Conservation (phyloP, 1,140 invertebrate species). For the Episyrphus balteatus region DNA sequence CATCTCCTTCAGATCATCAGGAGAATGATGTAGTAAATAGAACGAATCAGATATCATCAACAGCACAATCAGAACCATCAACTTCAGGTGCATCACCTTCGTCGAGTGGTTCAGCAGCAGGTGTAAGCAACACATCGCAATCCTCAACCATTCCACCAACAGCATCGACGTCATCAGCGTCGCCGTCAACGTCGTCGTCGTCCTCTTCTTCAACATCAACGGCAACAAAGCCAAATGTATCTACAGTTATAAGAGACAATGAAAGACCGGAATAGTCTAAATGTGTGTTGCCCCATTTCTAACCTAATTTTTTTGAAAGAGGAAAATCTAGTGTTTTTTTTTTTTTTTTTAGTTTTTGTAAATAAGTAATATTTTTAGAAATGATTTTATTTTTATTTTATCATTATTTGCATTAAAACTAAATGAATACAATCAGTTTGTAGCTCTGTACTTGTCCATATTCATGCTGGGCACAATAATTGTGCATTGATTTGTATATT, state of each 20-base stretch:
- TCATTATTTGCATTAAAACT: too few species aligned
- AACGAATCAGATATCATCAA: too few species aligned
- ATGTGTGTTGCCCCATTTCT: too few species aligned
- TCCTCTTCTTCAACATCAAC: not conserved
- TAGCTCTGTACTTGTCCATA: too few species aligned
- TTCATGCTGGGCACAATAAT: too few species aligned
- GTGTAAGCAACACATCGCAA: not conserved
- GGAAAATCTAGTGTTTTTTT: too few species aligned
- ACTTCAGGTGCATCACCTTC: not conserved
- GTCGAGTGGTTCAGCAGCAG: not conserved
- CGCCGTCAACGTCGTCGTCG: not conserved
- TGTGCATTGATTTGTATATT: too few species aligned
- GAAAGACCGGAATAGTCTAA: not conserved
- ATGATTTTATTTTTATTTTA: too few species aligned
- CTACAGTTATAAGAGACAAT: not conserved
- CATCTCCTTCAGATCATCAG: not conserved
- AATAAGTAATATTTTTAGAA: too few species aligned
- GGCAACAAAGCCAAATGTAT: not conserved
- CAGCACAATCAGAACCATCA: not conserved
- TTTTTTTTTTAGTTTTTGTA: too few species aligned
- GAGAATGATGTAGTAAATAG: not conserved
- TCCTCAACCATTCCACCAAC: not conserved
- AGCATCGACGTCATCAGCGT: not conserved
- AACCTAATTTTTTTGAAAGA: too few species aligned
- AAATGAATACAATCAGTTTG: too few species aligned